Conservation (phyloP, 2,113 vertebrate species). For the Recurvirostra avosetta region DNA sequence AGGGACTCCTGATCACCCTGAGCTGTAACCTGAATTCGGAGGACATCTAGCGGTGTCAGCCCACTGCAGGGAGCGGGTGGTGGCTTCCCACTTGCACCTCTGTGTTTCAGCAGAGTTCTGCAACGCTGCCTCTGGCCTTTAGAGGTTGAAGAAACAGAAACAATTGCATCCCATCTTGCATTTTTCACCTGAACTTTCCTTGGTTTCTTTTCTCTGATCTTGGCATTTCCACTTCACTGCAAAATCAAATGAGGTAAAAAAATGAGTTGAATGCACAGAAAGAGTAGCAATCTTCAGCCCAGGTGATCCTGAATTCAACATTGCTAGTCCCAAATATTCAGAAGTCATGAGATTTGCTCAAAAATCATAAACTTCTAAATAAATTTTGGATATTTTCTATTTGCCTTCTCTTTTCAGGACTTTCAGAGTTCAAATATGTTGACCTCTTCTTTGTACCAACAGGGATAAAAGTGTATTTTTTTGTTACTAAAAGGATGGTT, state of each 20-base stretch:
- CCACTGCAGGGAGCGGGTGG: background rate
- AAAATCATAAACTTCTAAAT: background rate
- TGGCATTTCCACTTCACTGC: background rate
- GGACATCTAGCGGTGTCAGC: slow-evolving; percentile 42
- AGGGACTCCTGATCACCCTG: background rate
- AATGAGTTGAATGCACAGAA: background rate
- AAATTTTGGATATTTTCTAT: background rate
- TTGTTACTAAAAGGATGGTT: background rate
- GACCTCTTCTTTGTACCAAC: background rate
- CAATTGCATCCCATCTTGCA: background rate
- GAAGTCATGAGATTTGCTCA: background rate
- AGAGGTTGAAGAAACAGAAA: background rate
- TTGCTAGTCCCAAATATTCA: background rate
- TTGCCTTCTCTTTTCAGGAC: background rate
- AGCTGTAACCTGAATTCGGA: slow-evolving; percentile 2
- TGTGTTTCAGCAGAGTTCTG: background rate
- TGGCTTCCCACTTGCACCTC: background rate
- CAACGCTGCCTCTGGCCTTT: background rate
- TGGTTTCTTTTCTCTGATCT: background rate
- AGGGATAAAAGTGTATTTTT: background rate
- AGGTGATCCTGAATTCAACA: background rate
- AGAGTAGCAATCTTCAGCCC: background rate
- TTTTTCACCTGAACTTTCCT: background rate
- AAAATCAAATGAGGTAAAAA: background rate
- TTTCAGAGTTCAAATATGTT: background rate